A percentile compares a stretch with the other conserved stretches of the same genome.
Evolutionary conservation across 35 echinoderm and acorn worm genomes (phyloP).

Genomic region (Ophiothrix spiculata): DNA sequence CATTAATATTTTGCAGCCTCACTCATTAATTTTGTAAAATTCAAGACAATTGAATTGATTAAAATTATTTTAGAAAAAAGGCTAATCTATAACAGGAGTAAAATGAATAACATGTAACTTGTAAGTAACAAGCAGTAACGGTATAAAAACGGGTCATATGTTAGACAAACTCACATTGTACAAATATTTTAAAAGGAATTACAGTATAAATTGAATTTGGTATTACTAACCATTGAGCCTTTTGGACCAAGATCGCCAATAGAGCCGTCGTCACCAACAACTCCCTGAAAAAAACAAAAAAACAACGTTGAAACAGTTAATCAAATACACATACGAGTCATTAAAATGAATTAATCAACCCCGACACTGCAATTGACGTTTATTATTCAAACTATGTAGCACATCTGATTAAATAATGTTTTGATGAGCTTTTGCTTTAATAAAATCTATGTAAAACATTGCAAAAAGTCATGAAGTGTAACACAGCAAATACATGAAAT

Average conservation of each 20-base stretch:
- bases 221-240: slow-evolving; percentile 7
- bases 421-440: neutral
- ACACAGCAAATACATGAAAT: too few relatives aligned
- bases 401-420: neutral
- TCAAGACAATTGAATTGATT: neutral
- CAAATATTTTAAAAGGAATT: neutral
- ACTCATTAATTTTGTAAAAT: neutral
- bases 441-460: neutral
- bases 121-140: neutral
- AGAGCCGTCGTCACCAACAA: neutral
- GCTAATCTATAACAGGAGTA: neutral
- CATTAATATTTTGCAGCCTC: neutral
- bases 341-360: neutral
- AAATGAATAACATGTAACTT: neutral
- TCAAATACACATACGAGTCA: neutral
- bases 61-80: neutral
- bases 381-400: neutral
- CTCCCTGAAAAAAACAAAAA: neutral
- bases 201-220: neutral
- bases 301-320: neutral
- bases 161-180: neutral
- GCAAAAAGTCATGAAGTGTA: too few relatives aligned
- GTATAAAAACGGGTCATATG: neutral
- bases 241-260: neutral
- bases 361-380: neutral